These are phyloP conservation scores for Sesia bembeciformis DNA, from an alignment of 2,888 invertebrate species.

Conservation along the genomic window DNA sequence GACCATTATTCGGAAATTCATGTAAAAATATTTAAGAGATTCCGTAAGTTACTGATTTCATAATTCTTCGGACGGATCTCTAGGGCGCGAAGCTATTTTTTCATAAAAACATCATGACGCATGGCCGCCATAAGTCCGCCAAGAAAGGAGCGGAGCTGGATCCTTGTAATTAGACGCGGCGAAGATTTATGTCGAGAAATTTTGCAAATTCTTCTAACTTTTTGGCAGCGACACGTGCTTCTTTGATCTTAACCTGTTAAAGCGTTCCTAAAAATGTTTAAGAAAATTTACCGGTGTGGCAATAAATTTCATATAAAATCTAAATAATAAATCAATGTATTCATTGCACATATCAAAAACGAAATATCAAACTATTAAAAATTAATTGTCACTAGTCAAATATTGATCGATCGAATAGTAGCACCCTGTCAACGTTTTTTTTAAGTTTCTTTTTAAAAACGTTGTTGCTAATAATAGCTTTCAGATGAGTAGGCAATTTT, in stretches of 20 bases:
- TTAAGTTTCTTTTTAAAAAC: no score
- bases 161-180: constrained; percentile 63
- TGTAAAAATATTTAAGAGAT: constrained; percentile 15
- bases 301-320: not conserved
- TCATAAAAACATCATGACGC: constrained; percentile 60
- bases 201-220: constrained; percentile 62
- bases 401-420: no score
- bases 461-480: no score
- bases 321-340: no score
- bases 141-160: constrained; percentile 37
- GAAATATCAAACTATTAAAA: no score
- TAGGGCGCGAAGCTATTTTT: constrained; percentile 42
- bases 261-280: not conserved
- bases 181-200: constrained; percentile 64
- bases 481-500: no score
- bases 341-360: no score
- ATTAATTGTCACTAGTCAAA: no score
- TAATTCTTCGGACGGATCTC: constrained; percentile 33
- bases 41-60: constrained; percentile 29
- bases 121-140: constrained; percentile 62
- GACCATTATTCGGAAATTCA: constrained; percentile 12
- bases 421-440: no score
- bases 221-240: constrained; percentile 47
- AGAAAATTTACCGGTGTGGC: not conserved
- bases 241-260: constrained; percentile 13